phyloP scores from a whole-genome alignment of 1,140 invertebrate genomes.

The Drosophila kanapiae region DNA sequence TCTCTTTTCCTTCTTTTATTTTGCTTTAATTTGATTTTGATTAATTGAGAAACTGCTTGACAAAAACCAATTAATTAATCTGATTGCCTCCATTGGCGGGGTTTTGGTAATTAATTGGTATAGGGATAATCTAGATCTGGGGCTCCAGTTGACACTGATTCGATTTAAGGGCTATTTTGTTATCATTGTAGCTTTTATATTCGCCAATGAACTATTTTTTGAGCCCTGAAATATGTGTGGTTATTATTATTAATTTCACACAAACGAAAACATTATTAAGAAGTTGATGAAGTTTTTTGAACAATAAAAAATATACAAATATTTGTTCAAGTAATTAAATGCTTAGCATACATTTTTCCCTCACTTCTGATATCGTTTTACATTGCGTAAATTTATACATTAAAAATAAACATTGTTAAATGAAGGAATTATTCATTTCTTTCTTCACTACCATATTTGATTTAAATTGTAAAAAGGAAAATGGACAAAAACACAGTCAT shows the following conservation, averaged over 20 bases:
- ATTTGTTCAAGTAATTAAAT: slow-evolving; percentile 17
- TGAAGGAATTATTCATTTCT: not conserved
- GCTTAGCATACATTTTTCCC: not conserved
- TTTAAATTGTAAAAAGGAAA: not conserved
- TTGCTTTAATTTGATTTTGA: slow-evolving; percentile 53
- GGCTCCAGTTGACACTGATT: too few species aligned
- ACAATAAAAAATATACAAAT: not conserved
- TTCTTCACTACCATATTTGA: not conserved
- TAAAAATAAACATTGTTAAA: not conserved
- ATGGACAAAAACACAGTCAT: too few species aligned
- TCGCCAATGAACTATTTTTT: not conserved
- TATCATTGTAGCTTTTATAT: not conserved
- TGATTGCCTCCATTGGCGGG: slow-evolving; percentile 20
- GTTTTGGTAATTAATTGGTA: slow-evolving; percentile 5
- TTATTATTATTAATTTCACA: not conserved
- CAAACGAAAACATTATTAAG: not conserved
- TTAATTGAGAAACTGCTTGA: slow-evolving; percentile 38
- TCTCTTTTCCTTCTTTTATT: not conserved
- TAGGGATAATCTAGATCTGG: too few species aligned
- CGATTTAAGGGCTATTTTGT: too few species aligned
- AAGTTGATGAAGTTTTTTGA: not conserved
- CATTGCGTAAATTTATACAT: too few species aligned
- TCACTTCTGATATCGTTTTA: not conserved
- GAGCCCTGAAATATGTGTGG: not conserved
- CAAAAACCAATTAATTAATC: slow-evolving; percentile 49